phyloP scores from a whole-genome alignment of 2,888 invertebrate genomes.

The Ceratothoa steindachneri region DNA sequence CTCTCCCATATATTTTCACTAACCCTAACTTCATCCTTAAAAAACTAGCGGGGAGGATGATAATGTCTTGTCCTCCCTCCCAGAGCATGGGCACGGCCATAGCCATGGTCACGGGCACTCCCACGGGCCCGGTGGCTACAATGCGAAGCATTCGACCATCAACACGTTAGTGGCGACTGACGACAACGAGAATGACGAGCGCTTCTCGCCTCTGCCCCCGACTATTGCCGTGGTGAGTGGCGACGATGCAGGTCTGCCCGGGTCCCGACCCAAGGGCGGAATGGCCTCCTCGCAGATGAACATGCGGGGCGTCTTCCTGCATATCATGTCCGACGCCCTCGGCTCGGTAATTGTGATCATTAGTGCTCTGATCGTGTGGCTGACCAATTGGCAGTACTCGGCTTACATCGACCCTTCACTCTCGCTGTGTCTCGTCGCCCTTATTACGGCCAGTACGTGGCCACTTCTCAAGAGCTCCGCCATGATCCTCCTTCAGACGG shows the following conservation, averaged over 20 bases:
- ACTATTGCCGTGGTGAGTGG: constrained; percentile 20
- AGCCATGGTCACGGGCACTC: constrained; percentile 59
- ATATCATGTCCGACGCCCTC: constrained; percentile 92
- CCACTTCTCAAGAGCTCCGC: constrained; percentile 89
- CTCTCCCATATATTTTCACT: too few species aligned
- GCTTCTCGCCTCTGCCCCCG: constrained; percentile 56
- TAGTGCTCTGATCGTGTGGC: constrained; percentile 70
- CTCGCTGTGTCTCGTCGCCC: constrained; percentile 78
- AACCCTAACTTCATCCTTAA: too few species aligned
- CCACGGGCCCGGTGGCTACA: constrained; percentile 35
- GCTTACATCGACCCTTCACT: constrained; percentile 92
- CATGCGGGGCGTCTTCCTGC: constrained; percentile 99
- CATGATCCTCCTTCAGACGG: constrained; percentile 91
- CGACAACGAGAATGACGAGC: constrained; percentile 65
- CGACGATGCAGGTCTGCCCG: not conserved
- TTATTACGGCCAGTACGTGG: constrained; percentile 81
- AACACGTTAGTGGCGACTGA: constrained; percentile 55
- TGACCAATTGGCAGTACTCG: constrained; percentile 60
- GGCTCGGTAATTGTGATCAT: constrained; percentile 88
- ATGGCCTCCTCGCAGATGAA: constrained; percentile 74
- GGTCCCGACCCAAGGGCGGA: not conserved
- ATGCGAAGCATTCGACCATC: constrained; percentile 38
- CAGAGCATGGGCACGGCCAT: constrained; percentile 54
- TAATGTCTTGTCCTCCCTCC: too few species aligned
- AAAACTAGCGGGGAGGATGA: too few species aligned